Base-by-base conservation (phyloP, 2,888 invertebrate genomes). In the Cartodere bifasciata region DNA sequence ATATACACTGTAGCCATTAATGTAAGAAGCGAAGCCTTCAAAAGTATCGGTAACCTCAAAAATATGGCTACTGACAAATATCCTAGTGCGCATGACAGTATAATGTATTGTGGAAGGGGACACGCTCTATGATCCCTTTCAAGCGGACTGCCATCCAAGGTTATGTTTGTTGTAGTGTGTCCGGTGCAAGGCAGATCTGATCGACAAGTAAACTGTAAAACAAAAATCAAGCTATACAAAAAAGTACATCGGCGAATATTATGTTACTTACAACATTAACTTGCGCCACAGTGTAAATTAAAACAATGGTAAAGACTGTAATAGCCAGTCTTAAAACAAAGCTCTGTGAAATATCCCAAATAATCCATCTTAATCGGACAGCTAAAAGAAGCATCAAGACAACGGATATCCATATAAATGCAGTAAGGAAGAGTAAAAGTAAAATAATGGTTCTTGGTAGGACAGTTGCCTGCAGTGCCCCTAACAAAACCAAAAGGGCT, bases 381-480 rank as follows among this genome's bases (percentile, higher is more conserved):
- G 87, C 88, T 29, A 91, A 63, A 2, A 90, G 68, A 20, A 90
- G 58, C 62, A 88, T 87, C 24, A 91, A 66, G 16, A 90, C 77
- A 16, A 86, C 80, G 2, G 87, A 77, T 17, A 90, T 81, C 87
- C 90, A 90, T 5, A 86, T 77, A 60, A 91, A 91, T 4, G 87
- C 83, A 11, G 86, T 83, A 26, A 91, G 71, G 60, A 90, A 90
- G 39, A 90, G 64, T 30, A 88, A 68, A 33, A 90, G 63, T 11
- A 91, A 67, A 40, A 91, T 82, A 24, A 84, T 69, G 2, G 90
- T 90, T 48, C 84, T 72, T 6, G 90, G 90, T 29, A 91, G 62
- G 28, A 88, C 78, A 10, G 79, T 72, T 1, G 78, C 79, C 46
- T 91, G 80, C 9, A 88, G 65, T 1, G 78, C 79, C 6, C 85